phyloP scores from a whole-genome alignment of 2,888 invertebrate genomes.

The Ptychoptera contaminata region DNA sequence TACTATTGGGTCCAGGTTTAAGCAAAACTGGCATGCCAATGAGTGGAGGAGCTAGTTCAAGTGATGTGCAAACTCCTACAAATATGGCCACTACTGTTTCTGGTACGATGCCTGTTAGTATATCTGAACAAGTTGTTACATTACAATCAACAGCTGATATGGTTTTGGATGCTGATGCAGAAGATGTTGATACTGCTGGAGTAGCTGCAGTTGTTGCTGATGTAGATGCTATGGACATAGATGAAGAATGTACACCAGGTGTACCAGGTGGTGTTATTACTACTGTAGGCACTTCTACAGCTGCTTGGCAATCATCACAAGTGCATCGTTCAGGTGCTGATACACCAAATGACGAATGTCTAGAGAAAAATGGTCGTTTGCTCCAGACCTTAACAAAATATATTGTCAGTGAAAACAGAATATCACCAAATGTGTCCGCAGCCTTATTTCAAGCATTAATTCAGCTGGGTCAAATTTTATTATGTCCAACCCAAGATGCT shows the following conservation, averaged over 20 bases:
- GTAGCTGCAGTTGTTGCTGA: slow-evolving; percentile 19
- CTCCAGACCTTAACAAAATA: slow-evolving; percentile 55
- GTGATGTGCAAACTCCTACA: slow-evolving; percentile 37
- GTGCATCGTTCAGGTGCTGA: slow-evolving; percentile 28
- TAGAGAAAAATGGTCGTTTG: slow-evolving; percentile 51
- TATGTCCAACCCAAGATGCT: slow-evolving; percentile 46
- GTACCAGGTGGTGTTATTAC: slow-evolving; percentile 28
- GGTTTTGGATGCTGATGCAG: slow-evolving; percentile 21
- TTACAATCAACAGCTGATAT: slow-evolving; percentile 17
- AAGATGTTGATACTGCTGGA: slow-evolving; percentile 30
- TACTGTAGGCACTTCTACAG: slow-evolving; percentile 7
- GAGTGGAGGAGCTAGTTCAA: slow-evolving; percentile 29
- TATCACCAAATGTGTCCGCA: slow-evolving; percentile 19
- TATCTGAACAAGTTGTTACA: slow-evolving; percentile 25
- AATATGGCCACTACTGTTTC: slow-evolving; percentile 31
- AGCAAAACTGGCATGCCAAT: slow-evolving; percentile 23
- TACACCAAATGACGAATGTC: slow-evolving; percentile 23
- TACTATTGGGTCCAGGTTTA: slow-evolving; percentile 41
- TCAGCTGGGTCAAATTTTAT: slow-evolving; percentile 50
- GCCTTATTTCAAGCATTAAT: slow-evolving; percentile 56
- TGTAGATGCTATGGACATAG: slow-evolving; percentile 19
- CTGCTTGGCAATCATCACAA: slow-evolving; percentile 25
- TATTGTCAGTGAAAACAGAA: slow-evolving; percentile 48
- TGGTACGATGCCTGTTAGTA: slow-evolving; percentile 21
- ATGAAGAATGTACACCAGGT: slow-evolving; percentile 27